Evolutionary conservation across 2,888 invertebrate species (phyloP), one percentile per base, ranked within the genome.

Genomic region (Sinodicranocentrus sp.): DNA sequence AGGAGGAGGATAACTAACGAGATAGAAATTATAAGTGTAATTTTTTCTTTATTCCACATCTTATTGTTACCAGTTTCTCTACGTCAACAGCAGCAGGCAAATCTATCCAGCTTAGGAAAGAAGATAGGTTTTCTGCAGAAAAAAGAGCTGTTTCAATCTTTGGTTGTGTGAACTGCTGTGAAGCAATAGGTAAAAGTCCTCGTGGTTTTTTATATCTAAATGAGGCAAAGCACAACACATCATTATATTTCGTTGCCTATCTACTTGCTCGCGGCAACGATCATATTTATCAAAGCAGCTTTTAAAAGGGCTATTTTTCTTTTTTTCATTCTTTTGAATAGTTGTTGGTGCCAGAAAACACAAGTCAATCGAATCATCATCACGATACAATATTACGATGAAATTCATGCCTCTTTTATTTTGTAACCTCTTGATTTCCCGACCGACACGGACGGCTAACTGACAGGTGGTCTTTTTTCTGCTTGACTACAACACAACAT

Each of bases 351-450:
- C 52, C 52, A 72, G 61, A 70, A 76, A 70, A 78, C 78, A 78
- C 78, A 78, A 78, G 78, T 78, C 78, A 78, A 78, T 78, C 78
- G 78, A 70, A 78, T 78, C 65, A 65, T 65, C 61, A 70, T 78
- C 78, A 78, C 78, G 78, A 78, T 65, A 75, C 25, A 39, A 76
- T 78, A 70, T 70, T 78, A 78, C 59, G 61, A 78, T 78, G 70
- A 78, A 78, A 80, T 80, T 80, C 72, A 80, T 80, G 80, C 80
- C 80, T 80, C 71, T 72, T 80, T 80, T 80, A 80, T 80, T 80
- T 80, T 80, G 72, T 80, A 80, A 80, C 80, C 80, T 80, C 80
- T 80, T 80, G 80, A 80, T 80, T 80, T 80, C 67, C 80, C 78
- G 78, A 78, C 78, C 72, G 80, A 80, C 80, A 80, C 72, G 80